A percentile compares a stretch with the other conserved stretches of the same genome.
Conservation (phyloP, 2,113 vertebrate genomes). For the Gambusia holbrooki region DNA sequence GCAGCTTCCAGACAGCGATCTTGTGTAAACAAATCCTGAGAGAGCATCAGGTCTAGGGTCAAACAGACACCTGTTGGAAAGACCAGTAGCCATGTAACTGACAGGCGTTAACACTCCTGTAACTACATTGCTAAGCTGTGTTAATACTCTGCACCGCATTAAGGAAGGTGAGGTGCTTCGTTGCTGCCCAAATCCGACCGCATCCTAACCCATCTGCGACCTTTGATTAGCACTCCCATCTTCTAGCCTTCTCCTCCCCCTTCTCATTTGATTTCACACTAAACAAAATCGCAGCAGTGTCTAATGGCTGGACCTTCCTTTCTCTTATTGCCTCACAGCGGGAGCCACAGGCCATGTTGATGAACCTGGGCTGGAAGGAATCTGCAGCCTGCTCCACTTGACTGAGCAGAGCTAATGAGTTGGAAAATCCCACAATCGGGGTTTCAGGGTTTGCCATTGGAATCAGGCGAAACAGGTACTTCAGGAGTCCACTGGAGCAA, state of each 20-base stretch:
- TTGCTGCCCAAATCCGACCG: slow-evolving; percentile 28
- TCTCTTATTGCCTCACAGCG: slow-evolving; percentile 59
- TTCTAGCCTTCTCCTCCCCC: slow-evolving; percentile 36
- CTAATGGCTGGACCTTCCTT: slow-evolving; percentile 43
- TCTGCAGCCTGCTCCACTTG: slow-evolving; percentile 72
- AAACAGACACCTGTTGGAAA: slow-evolving; percentile 66
- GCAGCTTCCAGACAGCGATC: no score
- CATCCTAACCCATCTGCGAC: slow-evolving; percentile 36
- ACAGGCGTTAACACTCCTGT: slow-evolving; percentile 76
- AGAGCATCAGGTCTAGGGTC: slow-evolving; percentile 58
- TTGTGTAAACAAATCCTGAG: slow-evolving; percentile 4
- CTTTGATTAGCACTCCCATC: slow-evolving; percentile 53
- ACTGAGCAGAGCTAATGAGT: slow-evolving; percentile 78
- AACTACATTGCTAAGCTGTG: slow-evolving; percentile 72
- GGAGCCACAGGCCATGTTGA: slow-evolving; percentile 55
- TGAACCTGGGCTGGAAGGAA: slow-evolving; percentile 76
- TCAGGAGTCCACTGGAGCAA: slow-evolving; percentile 11
- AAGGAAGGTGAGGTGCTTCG: slow-evolving; percentile 32
- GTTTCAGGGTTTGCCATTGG: slow-evolving; percentile 70
- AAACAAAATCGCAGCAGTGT: slow-evolving; percentile 69
- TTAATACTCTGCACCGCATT: slow-evolving; percentile 69
- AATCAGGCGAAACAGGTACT: slow-evolving; percentile 62
- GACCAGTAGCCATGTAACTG: slow-evolving; percentile 60
- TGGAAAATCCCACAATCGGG: slow-evolving; percentile 73
- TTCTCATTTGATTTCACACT: slow-evolving; percentile 68